These are phyloP conservation scores for Menidia menidia DNA, from an alignment of 2,797 vertebrate genomes.

Conservation along the genomic window DNA sequence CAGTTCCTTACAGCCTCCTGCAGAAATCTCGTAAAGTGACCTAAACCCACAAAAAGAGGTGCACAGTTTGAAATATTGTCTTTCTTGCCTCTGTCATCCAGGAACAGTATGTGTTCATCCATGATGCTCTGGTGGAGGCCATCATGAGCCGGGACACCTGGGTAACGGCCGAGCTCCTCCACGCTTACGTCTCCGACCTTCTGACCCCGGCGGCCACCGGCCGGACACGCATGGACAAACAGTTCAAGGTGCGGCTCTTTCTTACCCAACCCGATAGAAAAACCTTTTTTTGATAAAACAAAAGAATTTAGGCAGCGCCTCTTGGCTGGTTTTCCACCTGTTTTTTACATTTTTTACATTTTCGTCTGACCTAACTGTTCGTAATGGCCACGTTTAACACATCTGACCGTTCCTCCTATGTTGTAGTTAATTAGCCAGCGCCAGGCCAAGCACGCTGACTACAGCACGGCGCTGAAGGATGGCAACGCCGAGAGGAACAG, in stretches of 20 bases:
- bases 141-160: constrained; percentile 92
- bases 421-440: constrained; percentile 91
- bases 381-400: neutral
- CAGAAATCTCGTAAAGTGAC: no score
- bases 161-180: constrained; percentile 90
- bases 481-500: constrained; percentile 93
- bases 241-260: constrained; percentile 89
- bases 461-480: constrained; percentile 91
- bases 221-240: constrained; percentile 92
- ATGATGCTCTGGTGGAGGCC: constrained; percentile 92
- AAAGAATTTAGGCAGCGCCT: neutral
- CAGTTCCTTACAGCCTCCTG: no score
- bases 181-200: constrained; percentile 92
- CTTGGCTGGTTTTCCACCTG: neutral
- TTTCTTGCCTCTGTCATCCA: constrained; percentile 49
- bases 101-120: constrained; percentile 98
- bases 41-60: neutral
- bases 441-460: constrained; percentile 92
- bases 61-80: neutral
- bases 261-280: no score
- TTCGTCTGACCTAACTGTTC: neutral
- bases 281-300: no score
- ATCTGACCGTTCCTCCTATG: neutral
- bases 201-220: constrained; percentile 90
- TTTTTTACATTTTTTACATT: no score